Conservation (phyloP, 2,797 vertebrate species). For the Echiichthys vipera region DNA sequence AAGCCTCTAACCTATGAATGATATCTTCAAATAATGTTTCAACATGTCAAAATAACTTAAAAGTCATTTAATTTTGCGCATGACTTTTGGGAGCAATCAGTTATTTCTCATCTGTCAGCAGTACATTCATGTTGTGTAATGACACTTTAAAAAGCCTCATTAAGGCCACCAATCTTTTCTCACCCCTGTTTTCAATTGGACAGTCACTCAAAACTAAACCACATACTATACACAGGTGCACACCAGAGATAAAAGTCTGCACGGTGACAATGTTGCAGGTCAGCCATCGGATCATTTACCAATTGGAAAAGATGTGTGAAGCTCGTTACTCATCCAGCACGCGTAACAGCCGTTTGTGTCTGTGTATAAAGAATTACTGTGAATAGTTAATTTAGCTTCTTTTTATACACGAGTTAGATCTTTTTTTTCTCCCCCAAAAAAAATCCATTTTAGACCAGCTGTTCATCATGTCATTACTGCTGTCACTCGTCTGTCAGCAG, state of each 20-base stretch:
- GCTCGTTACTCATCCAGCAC: slow-evolving; percentile 36
- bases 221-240: slow-evolving; percentile 71
- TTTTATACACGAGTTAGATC: neutral
- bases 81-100: slow-evolving; percentile 45
- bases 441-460: slow-evolving; percentile 44
- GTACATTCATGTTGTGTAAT: slow-evolving; percentile 58
- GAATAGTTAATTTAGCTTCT: slow-evolving; percentile 27
- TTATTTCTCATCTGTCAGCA: slow-evolving; percentile 66
- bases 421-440: slow-evolving; percentile 11
- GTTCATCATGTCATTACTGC: slow-evolving; percentile 54
- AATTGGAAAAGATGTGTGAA: slow-evolving; percentile 22
- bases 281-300: slow-evolving; percentile 46
- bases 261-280: slow-evolving; percentile 47
- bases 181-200: slow-evolving; percentile 53
- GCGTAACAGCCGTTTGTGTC: slow-evolving; percentile 25
- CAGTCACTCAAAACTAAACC: slow-evolving; percentile 62
- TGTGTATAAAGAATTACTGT: neutral
- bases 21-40: slow-evolving; percentile 47
- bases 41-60: slow-evolving; percentile 56
- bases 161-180: slow-evolving; percentile 59
- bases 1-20: slow-evolving; percentile 9
- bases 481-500: slow-evolving; percentile 71
- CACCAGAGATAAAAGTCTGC: slow-evolving; percentile 49
- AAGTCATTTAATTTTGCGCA: slow-evolving; percentile 49
- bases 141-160: slow-evolving; percentile 71